phyloP scores from a whole-genome alignment of 2,113 vertebrate genomes.

The Sceloporus undulatus region DNA sequence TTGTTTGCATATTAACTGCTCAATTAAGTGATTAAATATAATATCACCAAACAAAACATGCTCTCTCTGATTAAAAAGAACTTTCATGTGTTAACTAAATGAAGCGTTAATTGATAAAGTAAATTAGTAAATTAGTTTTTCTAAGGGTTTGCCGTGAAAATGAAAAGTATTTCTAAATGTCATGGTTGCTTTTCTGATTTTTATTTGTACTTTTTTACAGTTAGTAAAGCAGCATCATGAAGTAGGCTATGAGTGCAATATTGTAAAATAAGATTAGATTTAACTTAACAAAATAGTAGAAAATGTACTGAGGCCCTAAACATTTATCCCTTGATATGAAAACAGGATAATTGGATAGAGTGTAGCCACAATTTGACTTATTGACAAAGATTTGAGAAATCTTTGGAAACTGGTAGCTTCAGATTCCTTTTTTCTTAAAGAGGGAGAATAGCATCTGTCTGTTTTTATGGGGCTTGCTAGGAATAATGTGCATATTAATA shows the following conservation, averaged over 20 bases:
- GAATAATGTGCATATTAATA: neutral
- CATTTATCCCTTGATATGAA: neutral
- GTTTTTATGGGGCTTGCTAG: neutral
- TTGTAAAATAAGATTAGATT: neutral
- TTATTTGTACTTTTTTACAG: neutral
- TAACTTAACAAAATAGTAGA: neutral
- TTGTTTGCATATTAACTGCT: neutral
- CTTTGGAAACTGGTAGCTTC: neutral
- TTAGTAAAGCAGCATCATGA: neutral
- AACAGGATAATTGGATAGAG: neutral
- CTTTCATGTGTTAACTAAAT: neutral
- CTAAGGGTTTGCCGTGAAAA: neutral
- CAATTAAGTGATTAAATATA: neutral
- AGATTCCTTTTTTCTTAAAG: neutral
- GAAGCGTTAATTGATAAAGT: neutral
- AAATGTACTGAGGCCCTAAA: neutral
- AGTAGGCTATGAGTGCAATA: neutral
- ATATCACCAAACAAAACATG: conserved; percentile 11
- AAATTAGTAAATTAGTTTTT: neutral
- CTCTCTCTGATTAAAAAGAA: neutral
- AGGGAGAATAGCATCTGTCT: neutral
- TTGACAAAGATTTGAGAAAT: neutral
- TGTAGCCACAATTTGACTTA: neutral
- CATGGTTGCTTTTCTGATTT: neutral
- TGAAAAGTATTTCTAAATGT: neutral